phyloP scores from a whole-genome alignment of 2,888 invertebrate species.

The Gymnocheta viridis region DNA sequence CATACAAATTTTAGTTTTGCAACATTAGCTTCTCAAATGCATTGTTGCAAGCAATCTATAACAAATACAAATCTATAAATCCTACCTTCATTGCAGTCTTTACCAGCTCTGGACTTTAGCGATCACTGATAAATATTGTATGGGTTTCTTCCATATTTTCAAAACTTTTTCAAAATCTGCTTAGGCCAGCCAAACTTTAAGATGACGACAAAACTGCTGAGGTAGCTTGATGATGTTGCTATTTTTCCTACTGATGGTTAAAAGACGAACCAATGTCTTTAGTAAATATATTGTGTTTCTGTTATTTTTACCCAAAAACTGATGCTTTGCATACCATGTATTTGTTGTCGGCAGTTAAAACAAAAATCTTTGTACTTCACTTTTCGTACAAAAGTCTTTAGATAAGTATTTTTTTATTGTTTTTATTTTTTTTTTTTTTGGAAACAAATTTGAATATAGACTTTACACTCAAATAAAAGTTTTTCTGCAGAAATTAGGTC shows the following conservation, averaged over 20 bases:
- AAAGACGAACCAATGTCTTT: constrained; percentile 62
- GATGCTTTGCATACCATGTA: constrained; percentile 63
- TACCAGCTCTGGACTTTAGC: constrained; percentile 10
- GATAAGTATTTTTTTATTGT: constrained; percentile 41
- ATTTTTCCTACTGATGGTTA: constrained; percentile 53
- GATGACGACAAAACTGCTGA: constrained; percentile 47
- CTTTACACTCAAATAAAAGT: constrained; percentile 45
- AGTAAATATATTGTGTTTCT: constrained; percentile 39
- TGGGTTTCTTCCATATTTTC: neutral
- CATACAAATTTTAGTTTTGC: too few relatives aligned
- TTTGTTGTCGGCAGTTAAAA: constrained; percentile 65
- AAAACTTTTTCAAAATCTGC: constrained; percentile 52
- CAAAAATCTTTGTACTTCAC: constrained; percentile 58
- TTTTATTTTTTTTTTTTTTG: too few relatives aligned
- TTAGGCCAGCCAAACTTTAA: constrained; percentile 42
- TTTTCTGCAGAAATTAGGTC: neutral
- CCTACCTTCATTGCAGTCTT: neutral
- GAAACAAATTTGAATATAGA: constrained; percentile 50
- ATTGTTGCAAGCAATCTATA: too few relatives aligned
- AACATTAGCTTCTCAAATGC: too few relatives aligned
- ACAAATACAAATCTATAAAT: too few relatives aligned
- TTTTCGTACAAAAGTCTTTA: constrained; percentile 35
- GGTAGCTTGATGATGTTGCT: constrained; percentile 57
- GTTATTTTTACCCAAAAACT: constrained; percentile 16
- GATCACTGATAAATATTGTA: constrained; percentile 61